These are phyloP conservation scores for Epinephelus moara DNA, from an alignment of 2,113 vertebrate species.

Conservation along the genomic window DNA sequence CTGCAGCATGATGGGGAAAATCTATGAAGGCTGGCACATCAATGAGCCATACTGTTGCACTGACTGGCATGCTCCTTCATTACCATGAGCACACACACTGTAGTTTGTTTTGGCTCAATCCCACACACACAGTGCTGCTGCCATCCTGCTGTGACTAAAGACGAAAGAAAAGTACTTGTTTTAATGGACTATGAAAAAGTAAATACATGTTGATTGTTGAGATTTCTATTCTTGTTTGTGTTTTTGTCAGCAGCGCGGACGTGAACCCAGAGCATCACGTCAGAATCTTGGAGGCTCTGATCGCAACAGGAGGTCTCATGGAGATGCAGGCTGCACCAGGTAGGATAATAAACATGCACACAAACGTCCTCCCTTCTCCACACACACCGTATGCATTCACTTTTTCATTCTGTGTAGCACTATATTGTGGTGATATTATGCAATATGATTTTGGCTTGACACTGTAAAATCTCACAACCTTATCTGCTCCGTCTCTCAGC, in stretches of 20 bases:
- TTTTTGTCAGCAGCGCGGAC: slow-evolving; percentile 76
- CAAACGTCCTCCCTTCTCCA: neutral
- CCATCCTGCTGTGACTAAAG: neutral
- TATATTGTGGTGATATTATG: neutral
- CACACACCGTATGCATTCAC: neutral
- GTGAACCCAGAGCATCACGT: slow-evolving; percentile 82
- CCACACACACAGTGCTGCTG: neutral
- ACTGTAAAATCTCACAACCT: neutral
- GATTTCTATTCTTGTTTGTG: neutral
- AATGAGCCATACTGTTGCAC: too few relatives aligned
- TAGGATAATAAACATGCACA: slow-evolving; percentile 62
- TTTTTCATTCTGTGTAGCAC: neutral
- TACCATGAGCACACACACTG: too few relatives aligned
- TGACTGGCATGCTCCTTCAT: too few relatives aligned
- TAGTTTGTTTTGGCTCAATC: too few relatives aligned
- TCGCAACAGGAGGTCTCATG: slow-evolving; percentile 73
- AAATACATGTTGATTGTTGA: too few relatives aligned
- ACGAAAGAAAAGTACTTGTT: neutral
- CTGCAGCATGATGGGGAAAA: neutral
- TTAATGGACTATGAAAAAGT: too few relatives aligned
- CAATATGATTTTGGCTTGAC: neutral
- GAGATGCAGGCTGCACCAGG: slow-evolving; percentile 86
- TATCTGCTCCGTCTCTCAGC: neutral
- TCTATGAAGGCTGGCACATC: neutral
- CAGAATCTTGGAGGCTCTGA: slow-evolving; percentile 87